Percentiles rank a stretch among this genome's conserved stretches.
Evolutionary conservation across 2,888 invertebrate genomes (phyloP).

Genomic region (Tetragnatha montana): DNA sequence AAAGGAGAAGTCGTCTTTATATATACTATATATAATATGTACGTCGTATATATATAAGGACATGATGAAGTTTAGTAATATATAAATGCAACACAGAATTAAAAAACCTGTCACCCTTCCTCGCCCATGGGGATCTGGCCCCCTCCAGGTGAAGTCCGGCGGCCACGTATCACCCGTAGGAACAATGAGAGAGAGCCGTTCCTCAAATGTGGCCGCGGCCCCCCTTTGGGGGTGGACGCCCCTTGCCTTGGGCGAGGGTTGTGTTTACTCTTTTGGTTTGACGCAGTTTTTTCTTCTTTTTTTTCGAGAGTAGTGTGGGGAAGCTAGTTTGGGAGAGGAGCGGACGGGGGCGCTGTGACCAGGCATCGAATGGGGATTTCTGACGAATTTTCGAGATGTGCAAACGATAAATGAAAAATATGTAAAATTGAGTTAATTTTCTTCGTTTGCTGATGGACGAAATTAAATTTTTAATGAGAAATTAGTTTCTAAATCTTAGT

Average conservation of each 20-base stretch:
- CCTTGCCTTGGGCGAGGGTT: constrained; percentile 62
- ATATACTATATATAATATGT: constrained; percentile 71
- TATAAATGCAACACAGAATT: constrained; percentile 71
- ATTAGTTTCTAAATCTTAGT: no score
- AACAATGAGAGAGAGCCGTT: constrained; percentile 65
- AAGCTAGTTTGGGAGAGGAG: not conserved
- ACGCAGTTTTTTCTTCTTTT: not conserved
- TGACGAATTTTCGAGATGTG: no score
- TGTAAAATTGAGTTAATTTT: no score
- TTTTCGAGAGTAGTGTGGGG: not conserved
- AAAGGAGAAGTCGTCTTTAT: constrained; percentile 57
- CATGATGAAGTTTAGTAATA: constrained; percentile 71
- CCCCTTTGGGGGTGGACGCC: constrained; percentile 30
- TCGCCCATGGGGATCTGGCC: constrained; percentile 42
- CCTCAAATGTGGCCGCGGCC: constrained; percentile 70
- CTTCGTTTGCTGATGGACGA: no score
- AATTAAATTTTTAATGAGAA: no score
- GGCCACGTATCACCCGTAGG: constrained; percentile 71
- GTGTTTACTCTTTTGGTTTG: constrained; percentile 16
- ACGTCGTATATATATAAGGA: constrained; percentile 71
- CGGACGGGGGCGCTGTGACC: not conserved
- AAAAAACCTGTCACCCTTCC: constrained; percentile 62
- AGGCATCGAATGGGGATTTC: not conserved
- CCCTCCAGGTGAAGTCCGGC: constrained; percentile 14
- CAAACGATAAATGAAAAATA: no score